A percentile compares a stretch with the other conserved stretches of the same genome.
These are phyloP conservation scores for Calyptomena viridis DNA, from an alignment of 2,113 vertebrate genomes.

Conservation along the genomic window DNA sequence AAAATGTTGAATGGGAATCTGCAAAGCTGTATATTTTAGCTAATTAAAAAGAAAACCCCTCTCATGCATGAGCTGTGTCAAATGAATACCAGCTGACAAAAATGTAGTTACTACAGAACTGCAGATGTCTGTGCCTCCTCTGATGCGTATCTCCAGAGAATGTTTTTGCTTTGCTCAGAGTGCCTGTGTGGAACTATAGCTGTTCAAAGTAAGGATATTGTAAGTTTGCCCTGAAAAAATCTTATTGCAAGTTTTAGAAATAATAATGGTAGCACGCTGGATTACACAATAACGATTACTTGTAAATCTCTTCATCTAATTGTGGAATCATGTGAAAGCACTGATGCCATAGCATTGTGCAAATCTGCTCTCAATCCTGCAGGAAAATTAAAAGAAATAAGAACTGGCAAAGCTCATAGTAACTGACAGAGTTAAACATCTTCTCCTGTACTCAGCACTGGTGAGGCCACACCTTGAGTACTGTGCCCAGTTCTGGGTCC, in stretches of 20 bases:
- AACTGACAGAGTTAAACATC: not conserved
- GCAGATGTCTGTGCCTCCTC: not conserved
- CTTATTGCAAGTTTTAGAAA: not conserved
- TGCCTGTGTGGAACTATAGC: not conserved
- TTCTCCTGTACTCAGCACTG: not conserved
- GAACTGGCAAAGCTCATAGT: not conserved
- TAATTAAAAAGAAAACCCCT: not conserved
- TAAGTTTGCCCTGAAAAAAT: not conserved
- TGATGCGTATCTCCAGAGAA: not conserved
- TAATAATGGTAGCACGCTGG: not conserved
- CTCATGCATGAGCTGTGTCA: not conserved
- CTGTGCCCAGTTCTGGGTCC: not conserved
- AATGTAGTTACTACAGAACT: not conserved
- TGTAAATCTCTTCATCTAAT: not conserved
- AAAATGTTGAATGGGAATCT: not conserved
- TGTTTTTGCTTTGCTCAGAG: not conserved
- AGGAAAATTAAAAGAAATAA: not conserved
- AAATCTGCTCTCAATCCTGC: not conserved
- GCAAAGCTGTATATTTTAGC: not conserved
- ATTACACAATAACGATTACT: not conserved
- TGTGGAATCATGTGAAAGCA: not conserved
- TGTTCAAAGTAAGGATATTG: not conserved
- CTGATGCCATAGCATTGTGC: not conserved
- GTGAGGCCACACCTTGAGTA: not conserved
- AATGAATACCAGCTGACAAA: not conserved